phyloP scores from a whole-genome alignment of 2,113 vertebrate species.

The Elephas maximus region DNA sequence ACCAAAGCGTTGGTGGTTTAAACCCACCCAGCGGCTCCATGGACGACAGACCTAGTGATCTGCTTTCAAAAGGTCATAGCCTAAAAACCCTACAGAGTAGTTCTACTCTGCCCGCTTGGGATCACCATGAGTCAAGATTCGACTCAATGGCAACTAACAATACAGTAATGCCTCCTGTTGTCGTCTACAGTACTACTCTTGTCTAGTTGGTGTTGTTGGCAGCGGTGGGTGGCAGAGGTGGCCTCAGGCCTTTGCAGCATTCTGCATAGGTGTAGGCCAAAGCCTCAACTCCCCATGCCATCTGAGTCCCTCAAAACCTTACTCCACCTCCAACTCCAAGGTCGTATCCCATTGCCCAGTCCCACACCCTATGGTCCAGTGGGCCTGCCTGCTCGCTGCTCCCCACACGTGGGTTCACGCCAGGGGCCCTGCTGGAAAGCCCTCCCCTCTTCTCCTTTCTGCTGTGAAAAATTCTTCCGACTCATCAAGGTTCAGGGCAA shows the following conservation, averaged over 20 bases:
- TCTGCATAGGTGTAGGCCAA: background rate
- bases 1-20: background rate
- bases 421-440: no score
- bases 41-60: background rate
- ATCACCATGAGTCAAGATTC: background rate
- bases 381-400: background rate
- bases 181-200: background rate
- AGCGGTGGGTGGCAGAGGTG: background rate
- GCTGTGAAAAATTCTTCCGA: background rate
- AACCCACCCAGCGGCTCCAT: background rate
- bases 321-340: background rate
- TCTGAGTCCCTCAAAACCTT: background rate
- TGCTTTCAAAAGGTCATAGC: background rate
- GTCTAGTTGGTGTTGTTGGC: background rate
- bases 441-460: background rate
- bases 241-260: background rate
- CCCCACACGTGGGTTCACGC: background rate
- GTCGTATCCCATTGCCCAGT: background rate
- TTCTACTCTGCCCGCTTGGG: background rate
- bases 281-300: background rate
- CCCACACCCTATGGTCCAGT: accelerated
- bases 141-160: background rate
- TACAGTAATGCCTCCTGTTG: background rate
- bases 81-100: background rate
- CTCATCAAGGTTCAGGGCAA: background rate